These are phyloP conservation scores for Ypsolopha scabrella DNA, from an alignment of 2,888 invertebrate species.

Conservation along the genomic window DNA sequence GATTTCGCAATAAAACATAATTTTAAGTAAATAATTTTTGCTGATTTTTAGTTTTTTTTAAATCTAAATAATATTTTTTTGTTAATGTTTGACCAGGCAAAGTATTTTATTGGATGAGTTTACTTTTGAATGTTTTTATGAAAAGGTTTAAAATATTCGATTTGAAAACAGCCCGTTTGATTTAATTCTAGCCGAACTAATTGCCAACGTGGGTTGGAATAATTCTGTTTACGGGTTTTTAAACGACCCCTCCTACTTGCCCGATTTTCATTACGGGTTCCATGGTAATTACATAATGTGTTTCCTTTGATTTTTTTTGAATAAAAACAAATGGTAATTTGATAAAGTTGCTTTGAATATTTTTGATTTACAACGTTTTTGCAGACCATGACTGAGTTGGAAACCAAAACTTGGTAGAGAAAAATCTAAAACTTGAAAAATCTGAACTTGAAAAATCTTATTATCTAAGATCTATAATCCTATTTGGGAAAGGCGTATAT, in stretches of 20 bases:
- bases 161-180: slow-evolving; percentile 25
- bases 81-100: too few species aligned
- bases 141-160: background rate
- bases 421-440: too few species aligned
- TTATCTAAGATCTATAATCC: too few species aligned
- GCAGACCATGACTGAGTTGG: background rate
- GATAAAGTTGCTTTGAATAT: background rate
- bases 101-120: too few species aligned
- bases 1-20: too few species aligned
- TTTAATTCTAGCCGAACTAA: slow-evolving; percentile 68
- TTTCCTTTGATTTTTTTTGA: slow-evolving; percentile 11
- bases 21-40: too few species aligned
- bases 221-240: slow-evolving; percentile 68
- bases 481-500: too few species aligned
- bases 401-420: background rate
- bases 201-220: slow-evolving; percentile 62
- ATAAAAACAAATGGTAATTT: background rate
- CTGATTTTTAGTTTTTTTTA: too few species aligned
- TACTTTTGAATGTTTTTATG: too few species aligned
- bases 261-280: slow-evolving; percentile 35
- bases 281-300: slow-evolving; percentile 30
- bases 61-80: too few species aligned
- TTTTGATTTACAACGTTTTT: background rate
- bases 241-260: slow-evolving; percentile 59
- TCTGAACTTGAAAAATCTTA: too few species aligned